Evolutionary conservation across 2,113 vertebrate species (phyloP).

Genomic region (Phaethon lepturus): DNA sequence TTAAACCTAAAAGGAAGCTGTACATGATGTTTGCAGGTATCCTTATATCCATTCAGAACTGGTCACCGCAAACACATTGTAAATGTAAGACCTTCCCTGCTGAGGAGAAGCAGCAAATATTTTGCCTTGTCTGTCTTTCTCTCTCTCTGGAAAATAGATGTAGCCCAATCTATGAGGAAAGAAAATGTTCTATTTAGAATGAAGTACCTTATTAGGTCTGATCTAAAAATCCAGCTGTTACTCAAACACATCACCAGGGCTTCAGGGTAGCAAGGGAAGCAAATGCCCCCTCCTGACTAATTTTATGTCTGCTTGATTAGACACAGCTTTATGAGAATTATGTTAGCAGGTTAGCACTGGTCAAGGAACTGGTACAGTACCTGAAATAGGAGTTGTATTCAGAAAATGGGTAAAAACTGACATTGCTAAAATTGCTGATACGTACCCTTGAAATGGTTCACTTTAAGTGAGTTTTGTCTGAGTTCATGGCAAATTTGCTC

Average conservation of each 20-base stretch:
- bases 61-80: neutral
- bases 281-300: neutral
- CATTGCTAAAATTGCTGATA: neutral
- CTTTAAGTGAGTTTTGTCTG: neutral
- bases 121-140: neutral
- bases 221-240: neutral
- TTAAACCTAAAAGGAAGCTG: neutral
- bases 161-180: neutral
- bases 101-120: neutral
- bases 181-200: neutral
- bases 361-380: neutral
- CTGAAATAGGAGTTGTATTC: neutral
- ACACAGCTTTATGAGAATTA: neutral
- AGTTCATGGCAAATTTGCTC: neutral
- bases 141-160: neutral
- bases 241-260: neutral
- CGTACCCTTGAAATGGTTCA: neutral
- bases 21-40: neutral
- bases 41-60: neutral
- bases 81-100: neutral
- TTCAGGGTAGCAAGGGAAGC: neutral
- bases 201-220: neutral
- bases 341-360: neutral
- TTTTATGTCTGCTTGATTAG: neutral
- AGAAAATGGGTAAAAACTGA: neutral